These are phyloP conservation scores for Agrotis segetum DNA, from an alignment of 2,888 invertebrate species.

Conservation along the genomic window DNA sequence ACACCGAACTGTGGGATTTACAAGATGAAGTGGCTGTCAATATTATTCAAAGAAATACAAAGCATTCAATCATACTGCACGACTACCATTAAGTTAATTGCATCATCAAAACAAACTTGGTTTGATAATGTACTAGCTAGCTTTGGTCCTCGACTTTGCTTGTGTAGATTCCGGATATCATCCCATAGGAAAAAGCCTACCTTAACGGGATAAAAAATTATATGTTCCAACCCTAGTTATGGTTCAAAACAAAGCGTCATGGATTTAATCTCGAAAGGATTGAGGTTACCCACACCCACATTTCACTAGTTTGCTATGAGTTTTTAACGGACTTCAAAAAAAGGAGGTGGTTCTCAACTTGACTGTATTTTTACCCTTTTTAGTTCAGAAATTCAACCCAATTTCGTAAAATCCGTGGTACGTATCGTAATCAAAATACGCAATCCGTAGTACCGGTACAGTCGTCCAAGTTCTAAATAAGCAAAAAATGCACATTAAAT, in stretches of 20 bases:
- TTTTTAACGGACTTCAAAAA: too few species aligned
- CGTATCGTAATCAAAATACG: too few species aligned
- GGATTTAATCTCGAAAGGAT: neutral
- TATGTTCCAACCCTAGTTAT: neutral
- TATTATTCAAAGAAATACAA: slow-evolving; percentile 29
- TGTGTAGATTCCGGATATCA: neutral
- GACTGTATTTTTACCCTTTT: too few species aligned
- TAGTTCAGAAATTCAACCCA: too few species aligned
- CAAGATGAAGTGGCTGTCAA: slow-evolving; percentile 5
- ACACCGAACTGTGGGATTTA: slow-evolving; percentile 41
- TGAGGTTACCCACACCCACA: neutral
- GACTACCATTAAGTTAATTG: slow-evolving; percentile 20
- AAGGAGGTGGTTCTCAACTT: too few species aligned
- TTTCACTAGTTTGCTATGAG: neutral
- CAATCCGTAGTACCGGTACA: too few species aligned
- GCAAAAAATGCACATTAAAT: too few species aligned
- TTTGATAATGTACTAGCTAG: neutral
- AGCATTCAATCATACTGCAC: slow-evolving; percentile 15
- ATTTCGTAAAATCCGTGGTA: too few species aligned
- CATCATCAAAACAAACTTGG: slow-evolving; percentile 32
- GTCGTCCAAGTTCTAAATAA: too few species aligned
- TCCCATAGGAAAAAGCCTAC: neutral
- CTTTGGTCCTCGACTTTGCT: neutral
- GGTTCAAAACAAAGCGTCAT: neutral
- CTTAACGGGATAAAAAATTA: neutral